Conservation (phyloP, 2,888 invertebrate species). For the Sphecodes monilicornis region DNA sequence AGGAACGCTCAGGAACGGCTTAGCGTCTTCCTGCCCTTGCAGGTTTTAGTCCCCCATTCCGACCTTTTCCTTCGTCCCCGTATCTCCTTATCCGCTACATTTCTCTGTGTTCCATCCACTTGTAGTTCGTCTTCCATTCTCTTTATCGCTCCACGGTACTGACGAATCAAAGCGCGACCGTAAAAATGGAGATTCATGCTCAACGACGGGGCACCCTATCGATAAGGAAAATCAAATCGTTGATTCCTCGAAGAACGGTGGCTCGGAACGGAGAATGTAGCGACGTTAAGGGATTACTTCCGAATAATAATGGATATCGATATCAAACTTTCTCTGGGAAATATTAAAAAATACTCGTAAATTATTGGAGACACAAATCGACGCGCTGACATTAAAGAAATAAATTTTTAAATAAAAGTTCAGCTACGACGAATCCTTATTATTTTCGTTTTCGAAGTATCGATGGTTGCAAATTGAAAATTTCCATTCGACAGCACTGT, state of each 20-base stretch:
- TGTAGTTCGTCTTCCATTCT: conserved; percentile 58
- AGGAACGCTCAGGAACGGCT: conserved; percentile 72
- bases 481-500: too few relatives aligned
- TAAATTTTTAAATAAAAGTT: background rate
- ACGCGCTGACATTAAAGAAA: background rate
- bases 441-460: background rate
- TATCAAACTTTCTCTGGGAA: background rate
- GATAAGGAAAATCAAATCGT: conserved; percentile 55
- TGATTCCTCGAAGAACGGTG: conserved; percentile 23
- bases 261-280: background rate
- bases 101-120: conserved; percentile 55
- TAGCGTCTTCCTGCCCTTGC: conserved; percentile 37
- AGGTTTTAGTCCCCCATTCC: conserved; percentile 31
- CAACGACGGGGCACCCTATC: conserved; percentile 48
- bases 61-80: conserved; percentile 14
- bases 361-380: background rate
- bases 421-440: background rate
- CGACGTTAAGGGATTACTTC: background rate
- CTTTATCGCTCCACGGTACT: conserved; percentile 55
- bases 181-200: conserved; percentile 70
- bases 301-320: background rate
- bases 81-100: conserved; percentile 55
- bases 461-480: background rate
- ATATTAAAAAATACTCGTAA: background rate
- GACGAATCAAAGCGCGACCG: conserved; percentile 49